A percentile compares a stretch with the other conserved stretches of the same genome.
phyloP scores from a whole-genome alignment of 2,888 invertebrate genomes.

The Amaurobius ferox region DNA sequence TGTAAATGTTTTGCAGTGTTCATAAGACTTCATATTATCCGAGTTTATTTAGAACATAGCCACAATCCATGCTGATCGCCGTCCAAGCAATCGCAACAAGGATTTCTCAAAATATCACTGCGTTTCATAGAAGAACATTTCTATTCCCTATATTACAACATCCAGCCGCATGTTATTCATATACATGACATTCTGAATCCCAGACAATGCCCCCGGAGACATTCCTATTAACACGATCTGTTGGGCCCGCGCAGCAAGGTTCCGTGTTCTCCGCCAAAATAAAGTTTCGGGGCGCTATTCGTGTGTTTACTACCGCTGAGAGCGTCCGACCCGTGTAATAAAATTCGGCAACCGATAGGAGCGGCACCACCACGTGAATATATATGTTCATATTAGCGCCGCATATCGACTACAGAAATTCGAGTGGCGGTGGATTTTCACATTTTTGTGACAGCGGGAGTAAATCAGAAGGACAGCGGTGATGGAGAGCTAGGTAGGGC shows the following conservation, averaged over 20 bases:
- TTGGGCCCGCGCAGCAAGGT: neutral
- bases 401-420: too few species aligned
- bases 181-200: neutral
- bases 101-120: too few species aligned
- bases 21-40: too few species aligned
- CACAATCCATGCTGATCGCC: too few species aligned
- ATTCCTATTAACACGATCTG: neutral
- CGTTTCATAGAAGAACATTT: too few species aligned
- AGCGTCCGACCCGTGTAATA: neutral
- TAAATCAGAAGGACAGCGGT: conserved; percentile 26
- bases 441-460: conserved; percentile 9
- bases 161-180: neutral
- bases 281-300: neutral
- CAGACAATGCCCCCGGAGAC: neutral
- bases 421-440: neutral
- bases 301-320: neutral
- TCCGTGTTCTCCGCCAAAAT: neutral
- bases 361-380: conserved; percentile 45
- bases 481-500: too few species aligned
- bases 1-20: too few species aligned
- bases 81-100: too few species aligned
- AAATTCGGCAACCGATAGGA: conserved; percentile 38
- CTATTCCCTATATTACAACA: too few species aligned
- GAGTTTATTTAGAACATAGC: too few species aligned
- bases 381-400: conserved; percentile 47